Base-by-base conservation (phyloP, 2,888 invertebrate genomes). In the Choristoneura rosaceana region DNA sequence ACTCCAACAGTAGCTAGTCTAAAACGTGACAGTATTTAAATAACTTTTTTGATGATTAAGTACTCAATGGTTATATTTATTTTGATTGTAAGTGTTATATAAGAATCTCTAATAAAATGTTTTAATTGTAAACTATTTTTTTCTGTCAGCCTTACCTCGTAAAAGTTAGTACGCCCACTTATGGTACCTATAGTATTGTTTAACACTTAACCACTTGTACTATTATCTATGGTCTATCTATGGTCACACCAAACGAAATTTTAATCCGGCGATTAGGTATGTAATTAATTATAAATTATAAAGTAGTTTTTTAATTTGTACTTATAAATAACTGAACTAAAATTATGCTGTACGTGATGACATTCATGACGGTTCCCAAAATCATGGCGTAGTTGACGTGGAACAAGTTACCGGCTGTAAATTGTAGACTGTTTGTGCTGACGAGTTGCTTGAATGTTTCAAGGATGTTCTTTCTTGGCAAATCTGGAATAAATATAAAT, bases 331-430 rank as follows among this genome's bases (percentile, higher is more conserved):
- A 75, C 76, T 91, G 89, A 55, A 90, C 84, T 4, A 90, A 75
- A 70, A 91, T 90, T 34, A 91, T 87, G 59, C 87, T 89, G 65
- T 91, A 90, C 0, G 90, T 91, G 14, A 90, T 81, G 3, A 90
- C 82, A 60, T 88, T 90, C 52, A 90, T 83, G 9, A 89, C 61
- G 2, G 87, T 88, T 0, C 86, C 84, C 9, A 91, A 78, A 3
- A 89, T 77, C 76, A 86, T 86, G 0, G 85, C 79, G 71, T 87
- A 91, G 71, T 82, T 86, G 7, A 90, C 73, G 9, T 81, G 78
- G 58, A 90, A 88, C 4, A 90, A 74, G 71, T 82, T 87, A 69
- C 84, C 84, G 3, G 87, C 86, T 0, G 82, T 84, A 74, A 90
- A 89, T 50, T 87, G 82, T 1, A 90, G 79, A 2, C 83, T 81